These are phyloP conservation scores for Machimus rusticus DNA, from an alignment of 2,888 invertebrate species.

Conservation along the genomic window DNA sequence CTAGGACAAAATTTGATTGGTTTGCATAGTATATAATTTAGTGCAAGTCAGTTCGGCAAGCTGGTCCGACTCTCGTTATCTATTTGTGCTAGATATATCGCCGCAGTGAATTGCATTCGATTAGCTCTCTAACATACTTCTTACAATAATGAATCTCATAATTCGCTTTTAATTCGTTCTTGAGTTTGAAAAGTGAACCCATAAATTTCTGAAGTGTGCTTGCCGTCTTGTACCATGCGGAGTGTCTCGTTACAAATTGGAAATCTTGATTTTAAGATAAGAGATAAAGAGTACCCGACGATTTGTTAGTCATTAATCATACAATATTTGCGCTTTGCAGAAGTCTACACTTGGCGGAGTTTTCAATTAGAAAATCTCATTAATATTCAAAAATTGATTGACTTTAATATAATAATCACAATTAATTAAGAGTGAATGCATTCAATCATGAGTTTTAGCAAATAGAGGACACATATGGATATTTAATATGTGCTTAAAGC, in stretches of 20 bases:
- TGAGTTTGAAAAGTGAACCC: not conserved
- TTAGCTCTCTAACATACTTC: not conserved
- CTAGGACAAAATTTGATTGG: not conserved
- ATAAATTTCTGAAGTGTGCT: not conserved
- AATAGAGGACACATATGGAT: not conserved
- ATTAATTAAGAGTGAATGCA: not conserved
- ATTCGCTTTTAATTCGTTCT: not conserved
- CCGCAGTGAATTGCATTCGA: not conserved
- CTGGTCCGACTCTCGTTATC: not conserved
- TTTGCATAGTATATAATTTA: not conserved
- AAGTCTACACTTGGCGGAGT: not conserved
- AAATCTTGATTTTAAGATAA: not conserved
- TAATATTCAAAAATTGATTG: not conserved
- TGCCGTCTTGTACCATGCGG: not conserved
- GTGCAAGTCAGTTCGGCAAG: not conserved
- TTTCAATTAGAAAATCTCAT: not conserved
- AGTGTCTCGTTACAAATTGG: not conserved
- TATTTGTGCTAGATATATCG: not conserved
- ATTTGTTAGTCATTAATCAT: not conserved
- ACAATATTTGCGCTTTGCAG: not conserved
- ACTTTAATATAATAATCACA: not conserved
- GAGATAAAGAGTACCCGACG: not conserved
- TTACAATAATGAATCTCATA: not conserved
- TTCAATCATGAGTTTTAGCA: not conserved
- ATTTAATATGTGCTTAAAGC: not conserved